Conservation (phyloP, 1,140 invertebrate genomes). For the Drosophila sechellia region DNA sequence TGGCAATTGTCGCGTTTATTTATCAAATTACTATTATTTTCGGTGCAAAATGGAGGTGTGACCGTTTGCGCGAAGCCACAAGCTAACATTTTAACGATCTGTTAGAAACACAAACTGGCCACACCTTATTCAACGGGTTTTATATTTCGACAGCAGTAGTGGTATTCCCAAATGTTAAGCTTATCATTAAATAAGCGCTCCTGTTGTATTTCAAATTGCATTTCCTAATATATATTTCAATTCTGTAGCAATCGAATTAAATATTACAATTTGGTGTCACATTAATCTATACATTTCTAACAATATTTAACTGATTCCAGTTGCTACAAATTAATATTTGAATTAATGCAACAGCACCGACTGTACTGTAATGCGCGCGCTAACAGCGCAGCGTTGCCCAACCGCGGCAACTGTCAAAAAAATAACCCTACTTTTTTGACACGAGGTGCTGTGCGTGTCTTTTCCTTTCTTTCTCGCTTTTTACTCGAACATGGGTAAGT, state of each 20-base stretch:
- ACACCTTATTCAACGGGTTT: neutral
- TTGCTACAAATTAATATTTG: neutral
- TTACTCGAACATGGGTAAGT: conserved; percentile 84
- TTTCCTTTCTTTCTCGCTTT: conserved; percentile 85
- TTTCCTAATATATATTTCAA: too few relatives aligned
- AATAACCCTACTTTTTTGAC: conserved; percentile 77
- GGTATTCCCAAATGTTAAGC: too few relatives aligned
- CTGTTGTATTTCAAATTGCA: too few relatives aligned
- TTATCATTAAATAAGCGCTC: too few relatives aligned
- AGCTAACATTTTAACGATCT: neutral
- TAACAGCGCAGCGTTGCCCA: conserved; percentile 42
- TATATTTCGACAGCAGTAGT: neutral
- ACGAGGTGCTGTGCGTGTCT: conserved; percentile 76
- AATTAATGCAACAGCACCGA: conserved; percentile 3
- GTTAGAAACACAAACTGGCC: neutral
- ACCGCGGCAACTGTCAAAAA: conserved; percentile 38
- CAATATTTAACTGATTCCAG: neutral
- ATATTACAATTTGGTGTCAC: too few relatives aligned
- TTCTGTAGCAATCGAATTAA: too few relatives aligned
- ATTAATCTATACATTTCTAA: neutral
- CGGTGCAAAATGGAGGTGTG: conserved; percentile 14
- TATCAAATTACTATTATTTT: conserved; percentile 16
- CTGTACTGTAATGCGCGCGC: conserved; percentile 7
- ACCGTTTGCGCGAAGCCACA: neutral
- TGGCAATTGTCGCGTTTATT: conserved; percentile 1